phyloP scores from a whole-genome alignment of 2,113 vertebrate genomes.

The Craseonycteris thonglongyai region DNA sequence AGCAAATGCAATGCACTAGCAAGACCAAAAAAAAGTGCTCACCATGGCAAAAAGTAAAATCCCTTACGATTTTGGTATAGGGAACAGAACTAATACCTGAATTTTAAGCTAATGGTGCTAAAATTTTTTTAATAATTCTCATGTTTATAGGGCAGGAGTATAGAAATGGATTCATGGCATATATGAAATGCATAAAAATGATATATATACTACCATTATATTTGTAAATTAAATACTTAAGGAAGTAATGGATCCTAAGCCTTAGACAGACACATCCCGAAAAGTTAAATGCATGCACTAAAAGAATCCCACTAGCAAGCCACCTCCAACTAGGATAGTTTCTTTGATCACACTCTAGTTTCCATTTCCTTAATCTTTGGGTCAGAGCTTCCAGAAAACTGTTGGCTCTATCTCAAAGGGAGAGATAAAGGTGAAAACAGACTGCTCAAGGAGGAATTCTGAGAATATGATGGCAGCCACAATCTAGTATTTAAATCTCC shows the following conservation, averaged over 20 bases:
- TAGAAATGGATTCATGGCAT: neutral
- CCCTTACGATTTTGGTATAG: neutral
- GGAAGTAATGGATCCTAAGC: neutral
- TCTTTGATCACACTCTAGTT: constrained; percentile 55
- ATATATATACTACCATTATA: neutral
- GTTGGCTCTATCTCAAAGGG: constrained; percentile 19
- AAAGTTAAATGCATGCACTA: constrained; percentile 32
- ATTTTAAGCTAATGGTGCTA: neutral
- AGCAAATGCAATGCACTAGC: too few relatives aligned
- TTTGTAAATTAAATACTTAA: constrained; percentile 43
- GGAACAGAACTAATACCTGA: neutral
- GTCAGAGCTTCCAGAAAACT: constrained; percentile 50
- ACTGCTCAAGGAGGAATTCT: neutral
- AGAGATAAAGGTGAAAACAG: constrained; percentile 5
- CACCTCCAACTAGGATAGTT: constrained; percentile 14
- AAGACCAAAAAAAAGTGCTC: neutral
- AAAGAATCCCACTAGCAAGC: constrained; percentile 36
- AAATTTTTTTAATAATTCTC: neutral
- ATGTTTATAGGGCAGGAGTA: neutral
- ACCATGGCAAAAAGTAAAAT: neutral
- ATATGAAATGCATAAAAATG: constrained; percentile 25
- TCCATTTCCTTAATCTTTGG: constrained; percentile 64
- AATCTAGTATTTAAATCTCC: neutral
- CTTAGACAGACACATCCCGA: neutral
- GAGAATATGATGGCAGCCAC: neutral